Percentiles rank a stretch among this genome's conserved stretches.
Conservation (phyloP, 2,113 vertebrate genomes). For the Ciconia stormi region DNA sequence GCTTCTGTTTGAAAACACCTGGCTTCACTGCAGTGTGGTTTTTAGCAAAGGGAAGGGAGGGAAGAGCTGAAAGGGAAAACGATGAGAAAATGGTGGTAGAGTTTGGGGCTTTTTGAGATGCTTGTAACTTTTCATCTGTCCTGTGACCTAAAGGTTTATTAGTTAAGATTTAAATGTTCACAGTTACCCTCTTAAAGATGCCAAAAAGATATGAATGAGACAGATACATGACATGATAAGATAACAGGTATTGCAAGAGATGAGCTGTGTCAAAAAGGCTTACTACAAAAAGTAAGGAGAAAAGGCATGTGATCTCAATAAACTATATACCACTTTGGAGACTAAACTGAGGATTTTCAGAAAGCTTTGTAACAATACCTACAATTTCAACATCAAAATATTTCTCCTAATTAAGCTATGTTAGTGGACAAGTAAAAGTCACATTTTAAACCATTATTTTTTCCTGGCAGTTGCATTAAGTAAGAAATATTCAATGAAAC, state of each 20-base stretch:
- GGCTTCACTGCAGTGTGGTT: not conserved
- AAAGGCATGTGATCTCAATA: not conserved
- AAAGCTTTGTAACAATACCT: not conserved
- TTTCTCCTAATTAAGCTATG: not conserved
- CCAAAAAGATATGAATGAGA: not conserved
- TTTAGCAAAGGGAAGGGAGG: not conserved
- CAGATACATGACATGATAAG: no score
- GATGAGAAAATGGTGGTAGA: rapidly evolving
- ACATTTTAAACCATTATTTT: not conserved
- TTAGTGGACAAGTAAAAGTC: not conserved
- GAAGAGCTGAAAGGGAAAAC: not conserved
- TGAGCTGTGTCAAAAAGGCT: not conserved
- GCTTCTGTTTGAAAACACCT: not conserved
- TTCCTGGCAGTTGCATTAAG: not conserved
- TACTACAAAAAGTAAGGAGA: not conserved
- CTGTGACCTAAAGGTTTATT: not conserved
- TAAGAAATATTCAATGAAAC: not conserved
- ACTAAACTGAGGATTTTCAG: not conserved
- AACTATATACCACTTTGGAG: not conserved
- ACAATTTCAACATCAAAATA: not conserved
- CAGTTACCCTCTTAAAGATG: not conserved
- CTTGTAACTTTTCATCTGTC: not conserved
- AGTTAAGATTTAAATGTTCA: not conserved
- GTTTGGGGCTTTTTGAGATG: not conserved
- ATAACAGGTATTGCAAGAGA: not conserved